A percentile compares a stretch with the other conserved stretches of the same genome.
These are phyloP conservation scores for Helicoverpa armigera DNA, from an alignment of 1,140 invertebrate species.

Conservation along the genomic window DNA sequence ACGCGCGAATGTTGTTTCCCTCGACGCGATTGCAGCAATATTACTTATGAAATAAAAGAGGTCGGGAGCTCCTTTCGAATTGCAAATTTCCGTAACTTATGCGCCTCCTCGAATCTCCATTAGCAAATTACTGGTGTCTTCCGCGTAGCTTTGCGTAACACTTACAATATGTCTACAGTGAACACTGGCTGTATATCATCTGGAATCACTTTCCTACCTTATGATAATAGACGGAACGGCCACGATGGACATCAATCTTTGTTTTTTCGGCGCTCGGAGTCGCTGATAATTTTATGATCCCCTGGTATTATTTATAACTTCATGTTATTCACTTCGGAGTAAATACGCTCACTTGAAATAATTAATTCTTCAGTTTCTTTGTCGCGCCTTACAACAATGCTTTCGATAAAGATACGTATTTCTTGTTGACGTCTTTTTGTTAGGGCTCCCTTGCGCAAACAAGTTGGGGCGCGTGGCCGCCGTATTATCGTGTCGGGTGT, in stretches of 20 bases:
- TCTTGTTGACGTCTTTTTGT: constrained; percentile 19
- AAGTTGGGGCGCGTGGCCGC: not conserved
- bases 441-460: not conserved
- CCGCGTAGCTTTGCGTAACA: constrained; percentile 56
- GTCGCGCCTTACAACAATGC: not conserved
- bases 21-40: constrained; percentile 44
- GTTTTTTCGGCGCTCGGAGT: constrained; percentile 45
- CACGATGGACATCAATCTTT: constrained; percentile 50
- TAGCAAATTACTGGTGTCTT: constrained; percentile 62
- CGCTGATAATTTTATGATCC: constrained; percentile 48
- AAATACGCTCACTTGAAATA: constrained; percentile 30
- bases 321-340: constrained; percentile 42
- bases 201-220: constrained; percentile 62
- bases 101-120: constrained; percentile 57
- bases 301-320: constrained; percentile 42
- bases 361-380: constrained; percentile 28
- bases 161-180: constrained; percentile 64
- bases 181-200: constrained; percentile 57
- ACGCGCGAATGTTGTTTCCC: constrained; percentile 25
- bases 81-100: constrained; percentile 62
- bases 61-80: constrained; percentile 44
- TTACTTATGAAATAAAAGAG: constrained; percentile 50
- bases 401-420: constrained; percentile 21
- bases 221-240: constrained; percentile 60
- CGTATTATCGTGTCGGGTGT: constrained; percentile 22